Conservation (phyloP, 2,888 invertebrate genomes). For the Chrysotoxum bicinctum region DNA sequence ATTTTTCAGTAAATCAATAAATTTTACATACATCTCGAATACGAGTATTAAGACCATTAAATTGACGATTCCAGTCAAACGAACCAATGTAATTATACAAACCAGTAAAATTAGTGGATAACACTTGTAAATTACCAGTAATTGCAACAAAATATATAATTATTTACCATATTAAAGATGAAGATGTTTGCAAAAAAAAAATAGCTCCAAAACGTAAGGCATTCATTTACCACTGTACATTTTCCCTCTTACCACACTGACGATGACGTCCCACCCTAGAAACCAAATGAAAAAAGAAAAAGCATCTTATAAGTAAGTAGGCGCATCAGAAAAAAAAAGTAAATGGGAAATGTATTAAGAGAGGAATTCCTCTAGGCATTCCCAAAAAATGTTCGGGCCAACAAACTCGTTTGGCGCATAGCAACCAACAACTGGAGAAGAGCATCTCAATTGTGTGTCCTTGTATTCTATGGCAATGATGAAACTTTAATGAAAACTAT, state of each 20-base stretch:
- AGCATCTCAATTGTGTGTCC: slow-evolving; percentile 24
- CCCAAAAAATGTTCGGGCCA: slow-evolving; percentile 25
- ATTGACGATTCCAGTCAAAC: too few relatives aligned
- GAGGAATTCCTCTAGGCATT: slow-evolving; percentile 35
- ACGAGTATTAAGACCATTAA: too few relatives aligned
- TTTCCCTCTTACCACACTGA: not conserved
- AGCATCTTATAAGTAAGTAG: not conserved
- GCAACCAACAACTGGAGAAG: slow-evolving; percentile 43
- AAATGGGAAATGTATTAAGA: slow-evolving; percentile 16
- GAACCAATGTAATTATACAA: too few relatives aligned
- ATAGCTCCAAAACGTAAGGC: not conserved
- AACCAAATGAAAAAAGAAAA: not conserved
- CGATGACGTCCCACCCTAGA: not conserved
- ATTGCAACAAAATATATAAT: too few relatives aligned
- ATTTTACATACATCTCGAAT: too few relatives aligned
- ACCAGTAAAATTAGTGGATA: too few relatives aligned
- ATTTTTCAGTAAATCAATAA: too few relatives aligned
- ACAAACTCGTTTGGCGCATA: slow-evolving; percentile 36
- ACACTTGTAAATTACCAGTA: too few relatives aligned
- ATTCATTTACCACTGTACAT: not conserved
- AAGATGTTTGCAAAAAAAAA: too few relatives aligned
- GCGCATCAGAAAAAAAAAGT: slow-evolving; percentile 10
- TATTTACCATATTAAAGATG: too few relatives aligned
- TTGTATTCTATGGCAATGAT: slow-evolving; percentile 16
- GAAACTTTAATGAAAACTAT: slow-evolving; percentile 51